A percentile compares a stretch with the other conserved stretches of the same genome.
phyloP scores from a whole-genome alignment of 2,888 invertebrate genomes.

The Calliphora vomitoria region DNA sequence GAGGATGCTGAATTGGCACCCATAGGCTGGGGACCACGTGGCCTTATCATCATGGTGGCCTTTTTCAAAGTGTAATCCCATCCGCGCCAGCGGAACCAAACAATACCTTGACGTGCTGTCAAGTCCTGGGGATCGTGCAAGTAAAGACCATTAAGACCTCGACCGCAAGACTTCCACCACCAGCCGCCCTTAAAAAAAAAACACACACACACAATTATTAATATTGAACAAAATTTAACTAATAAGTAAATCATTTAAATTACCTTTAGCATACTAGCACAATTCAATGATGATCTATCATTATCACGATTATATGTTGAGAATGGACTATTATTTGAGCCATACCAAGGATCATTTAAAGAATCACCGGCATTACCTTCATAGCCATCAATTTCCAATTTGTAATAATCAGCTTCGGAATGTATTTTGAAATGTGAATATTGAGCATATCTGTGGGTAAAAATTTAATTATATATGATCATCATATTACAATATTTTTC shows the following conservation, averaged over 20 bases:
- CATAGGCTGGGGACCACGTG: slow-evolving; percentile 84
- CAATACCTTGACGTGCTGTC: slow-evolving; percentile 95
- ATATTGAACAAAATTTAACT: background rate
- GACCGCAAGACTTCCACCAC: slow-evolving; percentile 98
- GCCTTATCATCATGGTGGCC: slow-evolving; percentile 96
- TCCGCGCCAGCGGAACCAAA: slow-evolving; percentile 98
- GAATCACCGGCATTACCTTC: slow-evolving; percentile 96
- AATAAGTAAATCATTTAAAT: slow-evolving; percentile 8
- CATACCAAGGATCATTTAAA: slow-evolving; percentile 96
- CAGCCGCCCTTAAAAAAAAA: slow-evolving; percentile 88
- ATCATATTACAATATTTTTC: no score
- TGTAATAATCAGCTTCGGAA: slow-evolving; percentile 95
- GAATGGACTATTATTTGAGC: slow-evolving; percentile 96
- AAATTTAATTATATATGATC: background rate
- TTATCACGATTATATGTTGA: slow-evolving; percentile 97
- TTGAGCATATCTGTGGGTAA: slow-evolving; percentile 90
- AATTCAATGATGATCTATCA: slow-evolving; percentile 95
- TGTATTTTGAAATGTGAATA: slow-evolving; percentile 97
- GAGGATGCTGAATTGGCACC: slow-evolving; percentile 77
- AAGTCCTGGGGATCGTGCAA: slow-evolving; percentile 95
- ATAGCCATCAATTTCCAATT: slow-evolving; percentile 95
- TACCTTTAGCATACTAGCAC: slow-evolving; percentile 94
- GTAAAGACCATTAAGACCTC: slow-evolving; percentile 95
- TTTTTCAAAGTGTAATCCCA: slow-evolving; percentile 97
- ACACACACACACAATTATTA: background rate